Evolutionary conservation across 2,797 vertebrate genomes (phyloP), one percentile per base, ranked within the genome.

Genomic region (Danio albolineatus): DNA sequence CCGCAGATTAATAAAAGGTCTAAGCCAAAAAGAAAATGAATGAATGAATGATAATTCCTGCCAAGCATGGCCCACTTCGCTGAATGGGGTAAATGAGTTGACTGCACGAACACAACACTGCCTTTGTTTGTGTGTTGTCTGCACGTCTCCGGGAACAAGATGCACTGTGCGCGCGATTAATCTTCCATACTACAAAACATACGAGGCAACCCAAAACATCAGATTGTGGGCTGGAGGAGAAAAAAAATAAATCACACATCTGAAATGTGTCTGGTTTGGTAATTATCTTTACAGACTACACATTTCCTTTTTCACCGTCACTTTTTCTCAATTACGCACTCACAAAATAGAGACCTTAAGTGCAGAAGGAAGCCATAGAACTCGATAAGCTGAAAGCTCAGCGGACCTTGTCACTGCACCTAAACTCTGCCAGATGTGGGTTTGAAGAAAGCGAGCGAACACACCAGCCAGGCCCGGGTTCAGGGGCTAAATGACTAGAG

Each of bases 341-440:
- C 38, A 79, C 64, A 62, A 61, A 54, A 82, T 69, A 71, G 72
- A 76, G 39, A 74, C n/a, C 41, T 80, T 38, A 81, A 75, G 54
- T 51, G 66, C 49, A 79, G 54, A 84, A 74, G 73, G 65, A 76
- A 74, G 56, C 53, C 38, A 69, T 70, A 61, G 69, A 65, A 62
- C 53, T 82, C 76, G 67, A 82, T 64, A 76, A 65, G 43, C 65
- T 49, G 49, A 82, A 78, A 81, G 59, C 67, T 65, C 57, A 79
- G 13, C 77, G 67, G 66, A 82, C 65, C 65, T 64, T 81, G 64
- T 73, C 70, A 83, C 59, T 66, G 3, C 28, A 28, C 69, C 53
- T 86, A 86, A 88, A 73, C 77, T 81, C 69, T 80, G 71, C 82
- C 86, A 89, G 86, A 89, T 88, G 86, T 82, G 49, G 41, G 81